A percentile compares a stretch with the other conserved stretches of the same genome.
phyloP scores from a whole-genome alignment of 2,113 vertebrate genomes.

The Scolopax mira region DNA sequence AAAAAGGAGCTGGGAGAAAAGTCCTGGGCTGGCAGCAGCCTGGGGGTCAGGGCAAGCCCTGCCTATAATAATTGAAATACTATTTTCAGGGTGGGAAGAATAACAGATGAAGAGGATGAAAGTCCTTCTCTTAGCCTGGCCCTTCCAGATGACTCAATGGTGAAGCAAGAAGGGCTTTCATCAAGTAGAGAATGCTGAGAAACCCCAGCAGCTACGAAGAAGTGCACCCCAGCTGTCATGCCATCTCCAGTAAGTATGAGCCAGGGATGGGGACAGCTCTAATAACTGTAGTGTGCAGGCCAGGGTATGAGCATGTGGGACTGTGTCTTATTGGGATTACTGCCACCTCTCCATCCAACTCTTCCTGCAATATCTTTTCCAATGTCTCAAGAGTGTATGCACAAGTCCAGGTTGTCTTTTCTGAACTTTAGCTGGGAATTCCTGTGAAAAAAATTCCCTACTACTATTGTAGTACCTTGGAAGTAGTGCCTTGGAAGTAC shows the following conservation, averaged over 20 bases:
- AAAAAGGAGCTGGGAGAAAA: background rate
- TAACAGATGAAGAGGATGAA: background rate
- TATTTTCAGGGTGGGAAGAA: background rate
- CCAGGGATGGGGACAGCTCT: background rate
- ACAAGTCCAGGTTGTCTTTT: background rate
- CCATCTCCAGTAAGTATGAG: background rate
- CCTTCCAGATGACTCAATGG: background rate
- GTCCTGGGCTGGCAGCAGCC: background rate
- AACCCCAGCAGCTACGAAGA: background rate
- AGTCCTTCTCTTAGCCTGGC: background rate
- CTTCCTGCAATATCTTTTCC: background rate
- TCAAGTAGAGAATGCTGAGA: background rate
- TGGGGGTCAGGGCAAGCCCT: background rate
- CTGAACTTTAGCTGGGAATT: background rate
- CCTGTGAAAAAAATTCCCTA: background rate
- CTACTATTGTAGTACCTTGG: background rate
- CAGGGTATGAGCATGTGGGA: background rate
- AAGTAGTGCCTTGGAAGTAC: background rate
- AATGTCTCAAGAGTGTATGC: background rate
- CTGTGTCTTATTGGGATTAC: background rate
- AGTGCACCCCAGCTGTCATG: background rate
- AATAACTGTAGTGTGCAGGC: background rate
- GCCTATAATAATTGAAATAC: background rate
- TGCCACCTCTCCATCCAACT: background rate
- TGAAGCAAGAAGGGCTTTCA: background rate